phyloP scores from a whole-genome alignment of 2,888 invertebrate species.

The Anodontia alba region DNA sequence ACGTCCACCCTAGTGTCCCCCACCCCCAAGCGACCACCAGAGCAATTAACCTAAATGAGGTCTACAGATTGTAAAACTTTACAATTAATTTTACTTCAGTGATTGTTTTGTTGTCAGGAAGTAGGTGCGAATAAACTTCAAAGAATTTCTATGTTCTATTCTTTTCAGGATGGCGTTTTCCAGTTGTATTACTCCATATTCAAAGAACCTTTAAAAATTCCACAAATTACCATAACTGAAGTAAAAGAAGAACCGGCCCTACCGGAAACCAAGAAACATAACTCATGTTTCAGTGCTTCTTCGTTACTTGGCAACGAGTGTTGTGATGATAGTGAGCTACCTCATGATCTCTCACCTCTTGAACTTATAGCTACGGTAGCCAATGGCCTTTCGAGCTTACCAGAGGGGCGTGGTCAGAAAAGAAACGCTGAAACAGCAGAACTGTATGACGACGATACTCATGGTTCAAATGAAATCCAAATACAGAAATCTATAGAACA shows the following conservation, averaged over 20 bases:
- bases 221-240: conserved; percentile 48
- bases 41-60: no score
- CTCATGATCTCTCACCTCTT: conserved; percentile 60
- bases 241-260: conserved; percentile 36
- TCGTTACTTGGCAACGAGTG: conserved; percentile 46
- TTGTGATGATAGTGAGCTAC: conserved; percentile 48
- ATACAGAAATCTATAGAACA: conserved; percentile 60
- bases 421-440: conserved; percentile 49
- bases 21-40: no score
- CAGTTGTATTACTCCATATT: conserved; percentile 63
- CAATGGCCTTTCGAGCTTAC: conserved; percentile 50
- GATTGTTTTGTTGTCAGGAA: no score
- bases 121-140: no score
- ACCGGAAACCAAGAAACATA: conserved; percentile 18
- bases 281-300: conserved; percentile 43
- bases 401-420: conserved; percentile 56
- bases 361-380: conserved; percentile 63
- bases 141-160: no score
- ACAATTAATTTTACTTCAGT: no score
- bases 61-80: no score
- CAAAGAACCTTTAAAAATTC: conserved; percentile 37
- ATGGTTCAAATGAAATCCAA: conserved; percentile 50
- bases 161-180: conserved; percentile 59
- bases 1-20: no score
- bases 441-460: conserved; percentile 54